Percentiles rank a stretch among this genome's conserved stretches.
These are phyloP conservation scores for Muricea muricata DNA, from an alignment of 92 coral and sea anemone species.

Conservation along the genomic window DNA sequence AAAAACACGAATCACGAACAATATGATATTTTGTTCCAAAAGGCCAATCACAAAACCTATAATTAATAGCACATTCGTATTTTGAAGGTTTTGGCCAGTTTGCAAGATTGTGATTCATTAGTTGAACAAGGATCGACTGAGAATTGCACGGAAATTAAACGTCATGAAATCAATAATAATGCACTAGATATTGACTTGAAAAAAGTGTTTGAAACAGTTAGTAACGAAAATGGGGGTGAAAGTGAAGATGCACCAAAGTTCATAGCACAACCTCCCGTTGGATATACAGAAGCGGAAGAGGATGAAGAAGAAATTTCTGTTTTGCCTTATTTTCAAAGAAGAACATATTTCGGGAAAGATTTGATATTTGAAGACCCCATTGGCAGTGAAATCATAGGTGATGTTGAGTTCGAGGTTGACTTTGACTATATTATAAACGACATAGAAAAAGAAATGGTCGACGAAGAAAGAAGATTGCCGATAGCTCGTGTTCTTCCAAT, in stretches of 20 bases:
- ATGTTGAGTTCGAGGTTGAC: slow-evolving; percentile 40
- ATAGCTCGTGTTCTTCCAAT: slow-evolving; percentile 37
- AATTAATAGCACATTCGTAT: no score
- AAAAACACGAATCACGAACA: no score
- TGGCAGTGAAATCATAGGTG: slow-evolving; percentile 38
- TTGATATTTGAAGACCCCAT: slow-evolving; percentile 40
- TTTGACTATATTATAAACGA: slow-evolving; percentile 12
- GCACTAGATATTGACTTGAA: slow-evolving; percentile 5
- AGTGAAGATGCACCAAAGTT: not conserved
- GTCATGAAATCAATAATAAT: not conserved
- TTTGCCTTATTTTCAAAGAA: slow-evolving; percentile 11
- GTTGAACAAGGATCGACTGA: not conserved
- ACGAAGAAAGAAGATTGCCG: slow-evolving; percentile 35
- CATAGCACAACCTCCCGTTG: not conserved
- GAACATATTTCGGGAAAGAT: slow-evolving; percentile 12
- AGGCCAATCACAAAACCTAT: no score
- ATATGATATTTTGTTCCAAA: no score
- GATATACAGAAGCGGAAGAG: not conserved
- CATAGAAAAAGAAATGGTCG: slow-evolving; percentile 9
- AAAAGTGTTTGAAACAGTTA: not conserved
- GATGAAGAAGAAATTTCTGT: not conserved
- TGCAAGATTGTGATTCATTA: not conserved
- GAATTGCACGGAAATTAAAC: not conserved
- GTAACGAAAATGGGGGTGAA: not conserved
- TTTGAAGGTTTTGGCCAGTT: not conserved